Evolutionary conservation across 2,888 invertebrate species (phyloP).

Genomic region (Zonitis immaculata): DNA sequence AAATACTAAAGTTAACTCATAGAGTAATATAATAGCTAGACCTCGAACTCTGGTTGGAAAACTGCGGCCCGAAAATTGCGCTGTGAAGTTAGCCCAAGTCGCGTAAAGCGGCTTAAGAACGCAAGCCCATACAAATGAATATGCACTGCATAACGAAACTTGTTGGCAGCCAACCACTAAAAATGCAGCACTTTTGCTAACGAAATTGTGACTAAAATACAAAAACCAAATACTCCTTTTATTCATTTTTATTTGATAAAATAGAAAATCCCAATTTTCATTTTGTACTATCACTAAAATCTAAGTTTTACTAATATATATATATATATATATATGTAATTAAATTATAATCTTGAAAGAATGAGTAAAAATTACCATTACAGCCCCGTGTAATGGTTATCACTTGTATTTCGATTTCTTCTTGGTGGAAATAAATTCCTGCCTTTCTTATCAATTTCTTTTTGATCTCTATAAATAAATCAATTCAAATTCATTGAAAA

Average conservation of each 20-base stretch:
- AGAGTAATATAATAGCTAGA: too few species aligned
- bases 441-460: slow-evolving; percentile 33
- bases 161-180: too few species aligned
- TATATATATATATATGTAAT: background rate
- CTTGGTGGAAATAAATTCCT: slow-evolving; percentile 36
- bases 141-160: too few species aligned
- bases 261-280: background rate
- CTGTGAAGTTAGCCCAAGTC: too few species aligned
- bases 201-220: background rate
- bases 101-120: too few species aligned
- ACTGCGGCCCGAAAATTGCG: too few species aligned
- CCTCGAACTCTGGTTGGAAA: too few species aligned
- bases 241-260: background rate
- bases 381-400: slow-evolving; percentile 45
- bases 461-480: slow-evolving; percentile 40
- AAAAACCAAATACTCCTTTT: too few species aligned
- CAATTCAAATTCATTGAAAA: background rate
- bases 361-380: slow-evolving; percentile 27
- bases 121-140: too few species aligned
- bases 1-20: background rate
- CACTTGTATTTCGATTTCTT: slow-evolving; percentile 32
- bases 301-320: background rate
- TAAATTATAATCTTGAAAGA: background rate
- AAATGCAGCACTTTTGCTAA: too few species aligned
- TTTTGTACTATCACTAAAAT: background rate